Evolutionary conservation across 2,888 invertebrate species (phyloP).

Genomic region (Heliconius ethilla): DNA sequence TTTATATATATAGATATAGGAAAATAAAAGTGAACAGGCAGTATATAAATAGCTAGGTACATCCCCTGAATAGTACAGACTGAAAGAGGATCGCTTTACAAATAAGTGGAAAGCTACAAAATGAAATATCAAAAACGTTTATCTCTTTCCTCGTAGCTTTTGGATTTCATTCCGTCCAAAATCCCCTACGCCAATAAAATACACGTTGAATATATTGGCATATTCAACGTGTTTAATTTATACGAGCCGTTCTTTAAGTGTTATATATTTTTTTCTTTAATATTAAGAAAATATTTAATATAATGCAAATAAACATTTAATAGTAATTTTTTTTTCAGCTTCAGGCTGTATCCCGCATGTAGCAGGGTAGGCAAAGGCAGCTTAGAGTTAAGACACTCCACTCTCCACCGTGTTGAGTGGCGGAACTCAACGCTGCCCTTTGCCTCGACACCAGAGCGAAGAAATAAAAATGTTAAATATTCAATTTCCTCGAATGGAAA

Average conservation of each 20-base stretch:
- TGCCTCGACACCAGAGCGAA: too few relatives aligned
- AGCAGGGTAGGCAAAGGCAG: too few relatives aligned
- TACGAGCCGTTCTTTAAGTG: not conserved
- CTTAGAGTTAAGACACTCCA: too few relatives aligned
- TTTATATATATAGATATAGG: too few relatives aligned
- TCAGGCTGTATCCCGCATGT: too few relatives aligned
- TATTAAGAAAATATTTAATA: not conserved
- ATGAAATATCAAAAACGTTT: conserved; percentile 26
- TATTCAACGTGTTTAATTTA: conserved; percentile 10
- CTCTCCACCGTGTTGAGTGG: too few relatives aligned
- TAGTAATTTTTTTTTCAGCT: too few relatives aligned
- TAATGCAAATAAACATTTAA: not conserved
- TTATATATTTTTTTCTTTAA: not conserved
- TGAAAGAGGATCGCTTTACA: conserved; percentile 24
- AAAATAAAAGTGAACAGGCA: conserved; percentile 13
- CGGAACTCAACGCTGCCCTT: too few relatives aligned
- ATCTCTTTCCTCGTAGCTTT: conserved; percentile 15
- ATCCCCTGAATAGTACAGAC: conserved; percentile 18
- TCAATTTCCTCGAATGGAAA: not conserved
- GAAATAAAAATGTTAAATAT: not conserved
- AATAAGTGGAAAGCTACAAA: conserved; percentile 24
- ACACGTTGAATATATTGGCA: too few relatives aligned
- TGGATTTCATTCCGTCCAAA: conserved; percentile 25
- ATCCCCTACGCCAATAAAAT: not conserved
- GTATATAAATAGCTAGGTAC: conserved; percentile 11